Evolutionary conservation across 1,140 invertebrate genomes (phyloP), one percentile per base, ranked within the genome.

Genomic region (Condylostylus longicornis): DNA sequence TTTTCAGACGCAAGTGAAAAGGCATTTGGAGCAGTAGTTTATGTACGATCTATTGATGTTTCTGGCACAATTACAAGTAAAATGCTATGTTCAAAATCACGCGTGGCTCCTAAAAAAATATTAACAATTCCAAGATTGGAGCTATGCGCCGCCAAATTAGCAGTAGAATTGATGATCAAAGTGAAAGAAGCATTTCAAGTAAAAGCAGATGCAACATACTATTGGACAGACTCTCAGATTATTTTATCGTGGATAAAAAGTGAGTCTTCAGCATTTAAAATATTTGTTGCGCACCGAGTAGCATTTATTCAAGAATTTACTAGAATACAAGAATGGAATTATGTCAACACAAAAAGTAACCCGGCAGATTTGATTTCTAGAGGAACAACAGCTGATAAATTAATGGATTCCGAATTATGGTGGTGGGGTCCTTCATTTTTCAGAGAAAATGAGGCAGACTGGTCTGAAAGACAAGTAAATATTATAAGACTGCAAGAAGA

Each of bases 111-210:
- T 5, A 13, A 55, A 5, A 58, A 59, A 41, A 35, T 32, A 13
- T 39, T 54, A 1, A 45, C 61, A 3, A 49, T 66, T 17, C 58
- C 62, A 3, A 27, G 58, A 28, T 40, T 68, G 18, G 67, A 69
- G 49, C 43, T 69, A 2, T 59, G 49, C 27, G 65, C 43, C 14
- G 60, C 63, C 2, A 17, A 53, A 17, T 17, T 65, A 10, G 37
- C 49, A 8, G 43, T 53, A 29, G 33, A 40, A 9, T 32, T 61
- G 30, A n/a, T n/a, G n/a, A n/a, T n/a, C n/a, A n/a, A n/a, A n/a
- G n/a, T n/a, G n/a, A n/a, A n/a, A n/a, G n/a, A n/a, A n/a, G n/a
- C n/a, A n/a, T n/a, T n/a, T n/a, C n/a, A n/a, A n/a, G n/a, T n/a
- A n/a, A n/a, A n/a, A n/a, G n/a, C n/a, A n/a, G n/a, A n/a, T n/a